phyloP scores from a whole-genome alignment of 2,888 invertebrate genomes.

The Cataglyphis albicans region DNA sequence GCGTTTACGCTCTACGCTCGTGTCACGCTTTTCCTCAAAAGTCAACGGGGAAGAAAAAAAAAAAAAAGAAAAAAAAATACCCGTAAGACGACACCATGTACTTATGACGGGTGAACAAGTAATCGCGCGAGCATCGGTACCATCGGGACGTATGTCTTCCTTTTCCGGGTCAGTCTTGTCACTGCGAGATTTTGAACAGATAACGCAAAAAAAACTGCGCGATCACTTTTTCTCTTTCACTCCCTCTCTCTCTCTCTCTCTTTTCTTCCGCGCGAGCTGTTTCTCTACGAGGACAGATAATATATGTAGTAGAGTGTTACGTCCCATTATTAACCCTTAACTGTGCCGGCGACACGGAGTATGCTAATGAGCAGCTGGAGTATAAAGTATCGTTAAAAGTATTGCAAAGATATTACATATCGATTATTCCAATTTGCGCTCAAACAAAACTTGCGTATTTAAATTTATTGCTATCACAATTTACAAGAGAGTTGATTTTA shows the following conservation, averaged over 20 bases:
- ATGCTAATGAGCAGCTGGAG: not conserved
- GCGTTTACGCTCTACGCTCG: not conserved
- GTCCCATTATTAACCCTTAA: constrained; percentile 11
- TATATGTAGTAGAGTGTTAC: not conserved
- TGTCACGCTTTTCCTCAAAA: not conserved
- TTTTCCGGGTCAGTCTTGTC: constrained; percentile 15
- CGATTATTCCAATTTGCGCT: not conserved
- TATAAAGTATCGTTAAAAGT: not conserved
- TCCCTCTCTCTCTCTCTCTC: not conserved
- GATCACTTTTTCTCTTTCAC: constrained; percentile 4
- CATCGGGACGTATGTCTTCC: constrained; percentile 14
- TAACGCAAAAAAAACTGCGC: constrained; percentile 1
- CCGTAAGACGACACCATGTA: not conserved
- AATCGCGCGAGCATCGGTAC: constrained; percentile 22
- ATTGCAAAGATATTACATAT: not conserved
- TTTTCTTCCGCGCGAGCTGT: not conserved
- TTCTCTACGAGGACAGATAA: not conserved
- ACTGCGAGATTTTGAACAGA: constrained; percentile 12
- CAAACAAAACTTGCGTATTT: not conserved
- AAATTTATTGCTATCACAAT: not conserved
- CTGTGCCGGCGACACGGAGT: not conserved
- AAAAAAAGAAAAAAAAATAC: not conserved
- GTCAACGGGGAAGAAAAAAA: not conserved
- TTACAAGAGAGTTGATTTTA: not conserved
- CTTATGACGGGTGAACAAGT: not conserved